Percentiles rank a stretch among this genome's conserved stretches.
phyloP scores from a whole-genome alignment of 1,140 invertebrate species.

The Fragariocoptes setiger region DNA sequence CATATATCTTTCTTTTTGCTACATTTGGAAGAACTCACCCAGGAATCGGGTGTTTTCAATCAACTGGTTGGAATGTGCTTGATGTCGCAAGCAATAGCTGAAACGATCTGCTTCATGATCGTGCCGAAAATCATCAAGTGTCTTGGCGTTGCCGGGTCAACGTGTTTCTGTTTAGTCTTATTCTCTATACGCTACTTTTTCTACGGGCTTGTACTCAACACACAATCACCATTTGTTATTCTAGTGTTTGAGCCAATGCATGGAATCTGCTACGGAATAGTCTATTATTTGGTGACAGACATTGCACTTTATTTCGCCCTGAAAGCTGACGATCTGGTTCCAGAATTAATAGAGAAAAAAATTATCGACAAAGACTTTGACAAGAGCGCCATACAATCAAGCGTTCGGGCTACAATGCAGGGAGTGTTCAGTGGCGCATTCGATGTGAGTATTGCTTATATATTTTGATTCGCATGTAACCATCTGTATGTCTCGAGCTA shows the following conservation, averaged over 20 bases:
- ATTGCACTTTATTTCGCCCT: not conserved
- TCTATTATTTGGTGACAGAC: not conserved
- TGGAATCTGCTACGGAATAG: not conserved
- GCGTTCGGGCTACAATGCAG: not conserved
- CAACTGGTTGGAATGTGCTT: not conserved
- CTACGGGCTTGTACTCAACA: not conserved
- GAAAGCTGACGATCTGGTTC: not conserved
- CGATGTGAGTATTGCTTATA: too few species aligned
- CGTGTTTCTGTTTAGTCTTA: not conserved
- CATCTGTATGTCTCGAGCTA: too few species aligned
- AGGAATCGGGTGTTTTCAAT: not conserved
- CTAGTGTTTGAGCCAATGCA: not conserved
- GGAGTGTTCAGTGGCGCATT: not conserved
- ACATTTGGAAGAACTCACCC: not conserved
- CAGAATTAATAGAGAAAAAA: not conserved
- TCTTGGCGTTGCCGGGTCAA: not conserved
- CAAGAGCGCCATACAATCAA: not conserved
- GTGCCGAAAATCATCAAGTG: not conserved
- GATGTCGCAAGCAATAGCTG: not conserved
- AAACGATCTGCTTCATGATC: not conserved
- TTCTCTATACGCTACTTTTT: not conserved
- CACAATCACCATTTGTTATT: not conserved
- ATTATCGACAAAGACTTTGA: not conserved
- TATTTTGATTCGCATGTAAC: too few species aligned
- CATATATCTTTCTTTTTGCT: not conserved